Base-by-base conservation (phyloP, 2,113 vertebrate genomes). In the Lagopus leucura region DNA sequence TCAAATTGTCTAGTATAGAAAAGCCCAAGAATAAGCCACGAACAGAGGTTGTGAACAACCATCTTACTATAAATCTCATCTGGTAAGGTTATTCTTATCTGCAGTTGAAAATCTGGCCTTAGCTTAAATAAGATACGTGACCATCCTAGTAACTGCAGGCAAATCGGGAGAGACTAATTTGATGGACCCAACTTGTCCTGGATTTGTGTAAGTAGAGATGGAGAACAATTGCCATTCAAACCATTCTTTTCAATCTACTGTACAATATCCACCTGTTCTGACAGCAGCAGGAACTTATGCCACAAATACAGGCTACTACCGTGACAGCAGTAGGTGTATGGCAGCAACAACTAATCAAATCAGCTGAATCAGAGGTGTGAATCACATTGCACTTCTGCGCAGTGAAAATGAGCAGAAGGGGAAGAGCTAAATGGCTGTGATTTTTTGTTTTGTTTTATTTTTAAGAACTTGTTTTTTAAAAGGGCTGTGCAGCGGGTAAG, bases 281-380 rank as follows among this genome's bases (percentile, higher is more conserved):
- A 88, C 82, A 97, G 82, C 95, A 96, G 93, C 81, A 93, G 77
- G 86, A 74, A 90, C 86, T 61, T 96, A 80, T 89, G 43, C 85
- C 79, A 38, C 91, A 95, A 95, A 96, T 90, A 78, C 66, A 90
- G 81, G 50, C 94, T 85, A 90, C 93, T 93, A 95, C 92, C 88
- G 79, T 76, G 94, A 94, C 92, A 92, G 67, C 92, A 95, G 89
- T 94, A 96, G 86, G 96, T 92, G 84, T 94, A 89, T 87, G 90
- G 87, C 66, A 89, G 91, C 76, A 95, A 80, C 91, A 96, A 94
- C 88, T 96, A 91, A 96, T 97, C 95, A 96, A 85, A 72, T 95
- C 93, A 90, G 77, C 42, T 74, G 82, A 80, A 93, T 87, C 36
- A 1, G 80, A 94, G 70, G 92, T 94, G 90, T 74, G 74, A 89